A percentile compares a stretch with the other conserved stretches of the same genome.
phyloP scores from a whole-genome alignment of 2,113 vertebrate species.

The Lepisosteus oculatus region DNA sequence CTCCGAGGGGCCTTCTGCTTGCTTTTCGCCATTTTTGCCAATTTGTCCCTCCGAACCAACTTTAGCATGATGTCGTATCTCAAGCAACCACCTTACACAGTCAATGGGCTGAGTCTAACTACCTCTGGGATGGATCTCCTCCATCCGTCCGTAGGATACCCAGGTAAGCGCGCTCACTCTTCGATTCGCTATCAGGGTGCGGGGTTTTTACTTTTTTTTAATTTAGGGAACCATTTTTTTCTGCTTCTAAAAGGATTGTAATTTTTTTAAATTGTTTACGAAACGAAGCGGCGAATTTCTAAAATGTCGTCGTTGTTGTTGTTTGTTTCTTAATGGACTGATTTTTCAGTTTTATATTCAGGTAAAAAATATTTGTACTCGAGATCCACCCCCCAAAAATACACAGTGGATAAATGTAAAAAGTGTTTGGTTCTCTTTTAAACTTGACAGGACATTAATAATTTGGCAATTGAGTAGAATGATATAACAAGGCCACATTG shows the following conservation, averaged over 20 bases:
- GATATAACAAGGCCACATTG: too few relatives aligned
- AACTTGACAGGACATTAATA: too few relatives aligned
- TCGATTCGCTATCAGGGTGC: too few relatives aligned
- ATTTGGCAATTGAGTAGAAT: too few relatives aligned
- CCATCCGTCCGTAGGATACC: conserved; percentile 96
- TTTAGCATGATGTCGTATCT: conserved; percentile 99
- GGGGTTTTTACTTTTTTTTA: neutral
- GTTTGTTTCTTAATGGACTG: neutral
- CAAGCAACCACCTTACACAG: conserved; percentile 96
- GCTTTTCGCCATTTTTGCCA: conserved; percentile 67
- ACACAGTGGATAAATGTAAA: too few relatives aligned
- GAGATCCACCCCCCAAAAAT: too few relatives aligned
- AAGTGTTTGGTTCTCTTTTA: too few relatives aligned
- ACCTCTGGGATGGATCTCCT: conserved; percentile 95
- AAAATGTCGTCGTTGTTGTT: too few relatives aligned
- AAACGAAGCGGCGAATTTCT: too few relatives aligned
- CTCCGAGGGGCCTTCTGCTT: conserved; percentile 41
- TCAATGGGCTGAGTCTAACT: conserved; percentile 95
- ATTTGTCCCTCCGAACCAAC: conserved; percentile 69
- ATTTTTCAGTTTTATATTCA: neutral
- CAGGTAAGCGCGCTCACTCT: conserved; percentile 70
- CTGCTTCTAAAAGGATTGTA: neutral
- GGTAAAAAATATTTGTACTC: neutral
- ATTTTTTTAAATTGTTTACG: too few relatives aligned
- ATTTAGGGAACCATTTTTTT: neutral